Evolutionary conservation across 2,797 vertebrate genomes (phyloP), one percentile per base, ranked within the genome.

Genomic region (Helicolenus hilgendorfi): DNA sequence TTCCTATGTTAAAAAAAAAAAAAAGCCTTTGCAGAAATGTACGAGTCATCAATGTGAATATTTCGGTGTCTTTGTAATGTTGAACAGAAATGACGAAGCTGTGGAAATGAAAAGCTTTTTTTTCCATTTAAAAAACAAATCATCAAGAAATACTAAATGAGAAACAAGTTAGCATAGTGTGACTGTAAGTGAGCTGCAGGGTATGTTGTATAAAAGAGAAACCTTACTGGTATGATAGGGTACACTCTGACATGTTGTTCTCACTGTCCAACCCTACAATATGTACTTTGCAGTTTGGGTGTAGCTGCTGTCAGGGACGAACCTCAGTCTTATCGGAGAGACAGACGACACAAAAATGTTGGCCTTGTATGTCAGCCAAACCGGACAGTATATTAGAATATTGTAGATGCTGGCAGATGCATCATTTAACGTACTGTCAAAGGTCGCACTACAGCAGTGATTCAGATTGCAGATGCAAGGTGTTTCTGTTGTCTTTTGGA

Each of bases 171-270:
- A 7, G 5, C 27, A 6, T 67, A 29, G 64, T 49, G 64, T 88
- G 68, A 65, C 11, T 75, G 26, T 77, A 60, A 29, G 70, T 73
- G 77, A 89, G 85, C 91, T 92, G 90, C 88, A 85, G 88, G 36
- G 60, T 81, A 13, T 73, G 74, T 84, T 71, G 77, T 93, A 64
- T 82, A 68, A 83, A 86, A 93, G 90, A 90, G 79, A 93, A 96
- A 95, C 94, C 94, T 96, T 95, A 95, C 96, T 96, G 95, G 94
- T 96, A 93, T 95, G 91, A 95, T 87, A 74, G 92, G 89, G 85
- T 79, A 18, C 74, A 85, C 81, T 87, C 74, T 79, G 49, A 87
- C 63, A 79, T 41, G 55, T 71, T 45, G 29, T 58, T 91, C 84
- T 65, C 68, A 80, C 77, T 83, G 77, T 33, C 60, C 65, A 36